Evolutionary conservation across 2,113 vertebrate genomes (phyloP).

Genomic region (Stomatorhinus ivindoensis): DNA sequence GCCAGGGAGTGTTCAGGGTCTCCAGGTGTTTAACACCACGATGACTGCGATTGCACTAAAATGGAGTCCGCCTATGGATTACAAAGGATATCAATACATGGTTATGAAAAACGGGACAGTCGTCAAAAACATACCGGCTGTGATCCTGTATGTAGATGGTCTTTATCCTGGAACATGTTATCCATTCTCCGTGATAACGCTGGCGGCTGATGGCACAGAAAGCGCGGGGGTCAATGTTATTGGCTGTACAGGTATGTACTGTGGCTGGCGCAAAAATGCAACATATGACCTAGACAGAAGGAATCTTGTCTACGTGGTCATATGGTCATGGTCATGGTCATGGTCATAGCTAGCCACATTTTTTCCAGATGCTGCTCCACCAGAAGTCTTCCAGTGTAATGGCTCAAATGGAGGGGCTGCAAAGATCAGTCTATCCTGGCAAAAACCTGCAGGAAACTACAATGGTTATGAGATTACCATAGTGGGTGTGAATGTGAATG

Average conservation of each 20-base stretch:
- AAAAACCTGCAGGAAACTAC: slow-evolving; percentile 46
- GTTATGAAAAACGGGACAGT: not conserved
- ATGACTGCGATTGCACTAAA: not conserved
- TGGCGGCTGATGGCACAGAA: not conserved
- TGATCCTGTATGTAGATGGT: not conserved
- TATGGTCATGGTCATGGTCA: too few relatives aligned
- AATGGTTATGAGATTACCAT: slow-evolving; percentile 39
- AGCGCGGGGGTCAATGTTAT: not conserved
- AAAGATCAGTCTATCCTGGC: slow-evolving; percentile 61
- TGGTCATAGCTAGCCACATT: not conserved
- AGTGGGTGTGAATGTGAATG: rapidly evolving
- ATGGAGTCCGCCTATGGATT: not conserved
- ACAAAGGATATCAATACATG: not conserved
- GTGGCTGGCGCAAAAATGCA: not conserved
- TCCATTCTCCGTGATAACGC: not conserved
- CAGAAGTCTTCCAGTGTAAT: slow-evolving; percentile 36
- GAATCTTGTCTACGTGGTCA: not conserved
- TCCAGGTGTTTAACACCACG: not conserved
- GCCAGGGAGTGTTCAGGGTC: not conserved
- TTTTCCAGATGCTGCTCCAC: slow-evolving; percentile 43
- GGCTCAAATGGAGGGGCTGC: slow-evolving; percentile 40
- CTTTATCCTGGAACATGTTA: not conserved
- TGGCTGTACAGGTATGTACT: not conserved
- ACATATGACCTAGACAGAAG: not conserved
- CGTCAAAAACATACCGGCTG: not conserved